Percentiles rank a stretch among this genome's conserved stretches.
phyloP scores from a whole-genome alignment of 2,113 vertebrate genomes.

The Halcyon malimbica region DNA sequence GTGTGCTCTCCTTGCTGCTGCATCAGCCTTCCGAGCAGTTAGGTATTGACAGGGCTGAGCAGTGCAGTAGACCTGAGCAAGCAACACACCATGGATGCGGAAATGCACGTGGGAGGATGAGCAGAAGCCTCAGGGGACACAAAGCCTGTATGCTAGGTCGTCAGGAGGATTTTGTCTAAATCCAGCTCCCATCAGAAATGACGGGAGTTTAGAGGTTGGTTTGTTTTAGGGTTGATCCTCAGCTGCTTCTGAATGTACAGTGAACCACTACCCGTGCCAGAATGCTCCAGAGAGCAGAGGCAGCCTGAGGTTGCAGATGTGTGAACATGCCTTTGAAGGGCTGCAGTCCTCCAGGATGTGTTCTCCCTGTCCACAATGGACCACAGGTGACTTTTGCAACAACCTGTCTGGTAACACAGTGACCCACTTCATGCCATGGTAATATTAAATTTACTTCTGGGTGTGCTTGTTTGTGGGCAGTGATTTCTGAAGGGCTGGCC shows the following conservation, averaged over 20 bases:
- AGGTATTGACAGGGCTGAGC: neutral
- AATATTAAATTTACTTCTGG: neutral
- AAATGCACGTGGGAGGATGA: neutral
- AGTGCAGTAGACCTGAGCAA: neutral
- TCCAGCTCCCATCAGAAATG: neutral
- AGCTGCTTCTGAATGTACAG: neutral
- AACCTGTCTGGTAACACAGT: neutral
- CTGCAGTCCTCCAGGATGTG: neutral
- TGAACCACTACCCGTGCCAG: neutral
- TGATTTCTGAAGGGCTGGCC: neutral
- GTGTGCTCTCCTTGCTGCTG: neutral
- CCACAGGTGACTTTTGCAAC: neutral
- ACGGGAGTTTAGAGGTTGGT: neutral
- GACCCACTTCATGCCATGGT: neutral
- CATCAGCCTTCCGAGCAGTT: neutral
- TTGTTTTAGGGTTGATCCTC: neutral
- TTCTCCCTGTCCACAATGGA: neutral
- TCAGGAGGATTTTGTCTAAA: neutral
- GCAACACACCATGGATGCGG: neutral
- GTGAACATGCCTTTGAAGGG: neutral
- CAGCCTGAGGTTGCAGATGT: neutral
- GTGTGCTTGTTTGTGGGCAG: accelerated
- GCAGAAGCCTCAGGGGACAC: neutral
- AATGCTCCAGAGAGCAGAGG: neutral
- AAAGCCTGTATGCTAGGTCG: neutral